Evolutionary conservation across 1,140 invertebrate species (phyloP).

Genomic region (Olivierus martensii): DNA sequence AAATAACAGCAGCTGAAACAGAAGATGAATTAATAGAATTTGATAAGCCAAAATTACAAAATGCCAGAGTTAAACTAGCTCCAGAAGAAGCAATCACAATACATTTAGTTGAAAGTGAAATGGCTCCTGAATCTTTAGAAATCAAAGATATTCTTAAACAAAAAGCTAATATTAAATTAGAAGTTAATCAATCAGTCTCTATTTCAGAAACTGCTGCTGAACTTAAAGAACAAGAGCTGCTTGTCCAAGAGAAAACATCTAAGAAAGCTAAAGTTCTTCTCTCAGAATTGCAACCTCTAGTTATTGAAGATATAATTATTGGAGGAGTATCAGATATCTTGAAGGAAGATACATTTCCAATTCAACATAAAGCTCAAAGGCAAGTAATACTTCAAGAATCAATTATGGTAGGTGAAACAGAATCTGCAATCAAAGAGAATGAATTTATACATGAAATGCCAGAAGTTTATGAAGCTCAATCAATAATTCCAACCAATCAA

Average conservation of each 20-base stretch:
- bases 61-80: background rate
- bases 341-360: conserved; percentile 9
- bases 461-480: conserved; percentile 28
- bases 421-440: conserved; percentile 41
- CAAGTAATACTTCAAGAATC: conserved; percentile 8
- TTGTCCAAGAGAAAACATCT: background rate
- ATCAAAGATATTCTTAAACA: conserved; percentile 1
- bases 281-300: conserved; percentile 1
- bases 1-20: conserved; percentile 7
- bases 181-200: conserved; percentile 17
- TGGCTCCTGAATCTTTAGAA: background rate
- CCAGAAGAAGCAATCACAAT: background rate
- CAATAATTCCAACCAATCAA: conserved; percentile 27
- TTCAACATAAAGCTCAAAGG: conserved; percentile 5
- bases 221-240: conserved; percentile 7
- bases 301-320: conserved; percentile 7
- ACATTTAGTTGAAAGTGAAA: background rate
- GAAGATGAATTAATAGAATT: conserved; percentile 9
- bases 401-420: conserved; percentile 26
- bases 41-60: background rate
- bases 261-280: conserved; percentile 12
- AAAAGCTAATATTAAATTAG: conserved; percentile 5
- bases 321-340: conserved; percentile 11
- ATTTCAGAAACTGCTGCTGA: conserved; percentile 19
- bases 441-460: conserved; percentile 27